Base-by-base conservation (phyloP, 2,797 vertebrate genomes). In the Coluber constrictor region DNA sequence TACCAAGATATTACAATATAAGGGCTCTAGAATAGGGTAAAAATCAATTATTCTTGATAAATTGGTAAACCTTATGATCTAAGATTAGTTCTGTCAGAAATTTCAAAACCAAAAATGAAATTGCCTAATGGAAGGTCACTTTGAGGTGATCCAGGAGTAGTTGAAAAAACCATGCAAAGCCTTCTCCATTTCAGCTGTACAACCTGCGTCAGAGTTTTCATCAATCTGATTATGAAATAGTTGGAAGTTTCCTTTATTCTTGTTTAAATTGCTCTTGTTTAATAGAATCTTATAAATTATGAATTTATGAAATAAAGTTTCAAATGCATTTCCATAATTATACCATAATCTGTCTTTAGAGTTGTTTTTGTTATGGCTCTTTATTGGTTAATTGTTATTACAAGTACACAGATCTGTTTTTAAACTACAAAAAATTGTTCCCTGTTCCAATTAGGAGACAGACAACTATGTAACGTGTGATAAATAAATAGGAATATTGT, bases 331-430 rank as follows among this genome's bases (percentile, higher is more conserved):
- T 97, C 97, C 95, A 90, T 97, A 97, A 97, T 97, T 97, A 95
- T 94, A 43, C 93, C 94, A 94, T 56, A 96, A 94, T 96, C 96
- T 97, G 87, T 97, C 95, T 97, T 97, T 97, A 95, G 94, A 96
- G 89, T 94, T 97, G 96, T 90, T 98, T 97, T 97, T 98, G 97
- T 97, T 98, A 97, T 98, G 95, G 95, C 95, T 97, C 97, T 96
- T 95, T 96, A 95, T 97, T 97, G 94, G 96, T 96, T 96, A 83
- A 95, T 96, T 97, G 96, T 97, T 96, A 94, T 97, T 94, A 56
- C 92, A 95, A 97, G 95, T 96, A 94, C 91, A 95, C 94, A 93
- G 92, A 92, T 93, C 95, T 97, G 94, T 96, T 97, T 97, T 97
- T 97, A 97, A 97, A 96, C 95, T 95, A 93, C 95, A 94, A 37